These are phyloP conservation scores for Spodoptera picta DNA, from an alignment of 2,888 invertebrate genomes.

Conservation along the genomic window DNA sequence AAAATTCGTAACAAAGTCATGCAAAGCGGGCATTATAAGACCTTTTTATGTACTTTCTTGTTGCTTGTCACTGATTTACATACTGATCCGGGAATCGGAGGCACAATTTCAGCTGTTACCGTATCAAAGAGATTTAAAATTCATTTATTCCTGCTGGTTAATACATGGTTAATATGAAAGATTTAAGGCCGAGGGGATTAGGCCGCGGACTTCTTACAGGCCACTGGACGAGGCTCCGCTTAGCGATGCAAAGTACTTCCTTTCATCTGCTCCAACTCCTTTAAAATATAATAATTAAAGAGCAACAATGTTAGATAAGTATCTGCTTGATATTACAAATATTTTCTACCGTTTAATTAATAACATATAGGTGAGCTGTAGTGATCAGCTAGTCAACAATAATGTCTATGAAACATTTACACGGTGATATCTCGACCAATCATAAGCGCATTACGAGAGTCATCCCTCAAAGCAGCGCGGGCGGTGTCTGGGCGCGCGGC, in stretches of 20 bases:
- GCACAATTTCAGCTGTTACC: slow-evolving; percentile 41
- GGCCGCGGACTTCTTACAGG: too few relatives aligned
- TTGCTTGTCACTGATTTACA: slow-evolving; percentile 41
- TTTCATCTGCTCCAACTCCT: too few relatives aligned
- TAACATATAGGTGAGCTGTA: too few relatives aligned
- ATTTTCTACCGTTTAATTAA: too few relatives aligned
- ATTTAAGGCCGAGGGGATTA: background rate
- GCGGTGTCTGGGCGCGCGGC: slow-evolving; percentile 21
- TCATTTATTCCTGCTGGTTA: slow-evolving; percentile 3
- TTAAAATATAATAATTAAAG: too few relatives aligned
- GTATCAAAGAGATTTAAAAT: slow-evolving; percentile 6
- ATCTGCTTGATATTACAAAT: too few relatives aligned
- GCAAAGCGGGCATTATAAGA: slow-evolving; percentile 51
- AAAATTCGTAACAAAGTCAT: slow-evolving; percentile 48
- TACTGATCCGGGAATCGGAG: slow-evolving; percentile 42
- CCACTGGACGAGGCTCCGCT: too few relatives aligned
- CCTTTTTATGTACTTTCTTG: slow-evolving; percentile 52
- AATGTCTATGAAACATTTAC: background rate
- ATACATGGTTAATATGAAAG: background rate
- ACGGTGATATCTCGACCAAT: slow-evolving; percentile 21
- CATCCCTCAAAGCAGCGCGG: slow-evolving; percentile 37
- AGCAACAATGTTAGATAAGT: too few relatives aligned
- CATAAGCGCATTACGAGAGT: slow-evolving; percentile 25
- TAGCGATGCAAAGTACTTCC: too few relatives aligned
- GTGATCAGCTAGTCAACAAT: too few relatives aligned